A percentile compares a stretch with the other conserved stretches of the same genome.
These are phyloP conservation scores for Pseudotriccus pelzelni DNA, from an alignment of 2,797 vertebrate genomes.

Conservation along the genomic window DNA sequence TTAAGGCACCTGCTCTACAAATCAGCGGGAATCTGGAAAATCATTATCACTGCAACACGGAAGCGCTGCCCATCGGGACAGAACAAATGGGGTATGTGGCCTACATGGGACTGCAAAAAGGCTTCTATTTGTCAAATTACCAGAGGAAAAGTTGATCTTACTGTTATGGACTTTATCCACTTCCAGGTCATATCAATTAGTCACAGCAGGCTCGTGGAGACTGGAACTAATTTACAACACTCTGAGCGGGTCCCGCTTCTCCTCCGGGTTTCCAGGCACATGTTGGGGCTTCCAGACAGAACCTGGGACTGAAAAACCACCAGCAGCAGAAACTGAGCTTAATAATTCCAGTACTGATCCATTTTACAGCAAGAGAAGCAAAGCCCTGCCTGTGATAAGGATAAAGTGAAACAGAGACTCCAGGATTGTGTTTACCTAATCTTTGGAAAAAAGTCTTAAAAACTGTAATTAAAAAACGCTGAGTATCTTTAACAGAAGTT, in stretches of 20 bases:
- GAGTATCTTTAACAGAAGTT: background rate
- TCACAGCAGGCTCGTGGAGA: slow-evolving; percentile 53
- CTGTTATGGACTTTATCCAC: slow-evolving; percentile 56
- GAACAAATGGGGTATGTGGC: slow-evolving; percentile 14
- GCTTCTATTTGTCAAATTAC: slow-evolving; percentile 54
- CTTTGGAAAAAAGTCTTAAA: background rate
- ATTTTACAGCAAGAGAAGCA: background rate
- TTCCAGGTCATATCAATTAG: slow-evolving; percentile 70
- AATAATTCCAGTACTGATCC: background rate
- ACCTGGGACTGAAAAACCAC: background rate
- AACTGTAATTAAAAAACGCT: background rate
- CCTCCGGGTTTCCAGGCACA: background rate
- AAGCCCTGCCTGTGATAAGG: background rate
- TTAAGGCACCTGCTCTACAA: slow-evolving; percentile 35
- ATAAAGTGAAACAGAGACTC: background rate
- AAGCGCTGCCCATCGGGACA: background rate
- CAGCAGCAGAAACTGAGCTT: background rate
- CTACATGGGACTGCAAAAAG: background rate
- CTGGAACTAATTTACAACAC: slow-evolving; percentile 68
- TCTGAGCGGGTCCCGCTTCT: background rate
- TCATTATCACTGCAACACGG: slow-evolving; percentile 15
- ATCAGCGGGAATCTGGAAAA: slow-evolving; percentile 56
- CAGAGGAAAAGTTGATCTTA: slow-evolving; percentile 55
- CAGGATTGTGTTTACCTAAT: background rate
- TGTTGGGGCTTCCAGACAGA: background rate